Evolutionary conservation across 1,140 invertebrate species (phyloP).

Genomic region (Drosophila erecta): DNA sequence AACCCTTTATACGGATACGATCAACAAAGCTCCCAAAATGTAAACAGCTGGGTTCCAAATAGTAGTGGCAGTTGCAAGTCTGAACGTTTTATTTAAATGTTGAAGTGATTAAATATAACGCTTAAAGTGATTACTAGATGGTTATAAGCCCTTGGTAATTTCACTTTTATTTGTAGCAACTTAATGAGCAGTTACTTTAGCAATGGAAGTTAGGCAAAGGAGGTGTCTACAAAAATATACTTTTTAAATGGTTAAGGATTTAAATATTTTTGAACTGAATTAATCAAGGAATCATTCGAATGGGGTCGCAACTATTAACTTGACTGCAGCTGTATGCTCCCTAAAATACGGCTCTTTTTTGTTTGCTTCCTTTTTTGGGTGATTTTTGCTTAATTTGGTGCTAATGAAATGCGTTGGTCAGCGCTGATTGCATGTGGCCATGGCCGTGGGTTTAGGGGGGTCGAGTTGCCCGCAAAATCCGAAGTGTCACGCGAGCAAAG

Average conservation of each 20-base stretch:
- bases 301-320: not conserved
- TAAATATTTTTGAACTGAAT: no score
- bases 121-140: no score
- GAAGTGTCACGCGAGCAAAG: constrained; percentile 72
- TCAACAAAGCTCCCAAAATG: not conserved
- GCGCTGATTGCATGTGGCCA: constrained; percentile 73
- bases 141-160: no score
- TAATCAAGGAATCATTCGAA: no score
- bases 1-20: constrained; percentile 12
- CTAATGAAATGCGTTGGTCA: constrained; percentile 71
- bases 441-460: not conserved
- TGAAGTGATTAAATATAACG: no score
- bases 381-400: constrained; percentile 74
- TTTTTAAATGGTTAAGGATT: no score
- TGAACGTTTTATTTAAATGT: no score
- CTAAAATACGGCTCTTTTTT: constrained; percentile 9
- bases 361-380: constrained; percentile 39
- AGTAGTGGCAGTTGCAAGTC: not conserved
- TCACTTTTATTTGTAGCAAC: no score
- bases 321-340: not conserved
- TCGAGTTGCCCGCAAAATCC: constrained; percentile 28
- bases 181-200: no score
- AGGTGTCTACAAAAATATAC: no score
- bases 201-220: no score
- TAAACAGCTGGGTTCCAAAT: not conserved